Percentiles rank a stretch among this genome's conserved stretches.
phyloP scores from a whole-genome alignment of 2,113 vertebrate species.

The Hemiscyllium ocellatum region DNA sequence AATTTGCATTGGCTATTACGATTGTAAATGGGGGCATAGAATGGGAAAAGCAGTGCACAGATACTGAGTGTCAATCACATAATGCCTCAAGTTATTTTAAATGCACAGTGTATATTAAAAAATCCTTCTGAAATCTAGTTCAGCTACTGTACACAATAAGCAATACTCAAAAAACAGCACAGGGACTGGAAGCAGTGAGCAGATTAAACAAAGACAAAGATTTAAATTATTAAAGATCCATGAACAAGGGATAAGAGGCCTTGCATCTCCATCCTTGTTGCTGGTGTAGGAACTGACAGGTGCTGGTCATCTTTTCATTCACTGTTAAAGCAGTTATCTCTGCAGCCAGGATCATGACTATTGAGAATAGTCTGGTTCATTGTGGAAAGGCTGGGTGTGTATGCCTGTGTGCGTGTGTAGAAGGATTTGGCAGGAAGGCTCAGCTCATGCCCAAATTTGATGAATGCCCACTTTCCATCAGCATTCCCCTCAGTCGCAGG shows the following conservation, averaged over 20 bases:
- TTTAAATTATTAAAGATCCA: not conserved
- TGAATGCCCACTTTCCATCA: no score
- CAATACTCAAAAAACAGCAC: not conserved
- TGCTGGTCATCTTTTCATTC: not conserved
- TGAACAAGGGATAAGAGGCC: not conserved
- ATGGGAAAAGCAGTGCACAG: no score
- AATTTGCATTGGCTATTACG: not conserved
- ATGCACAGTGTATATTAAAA: not conserved
- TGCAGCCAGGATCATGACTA: not conserved
- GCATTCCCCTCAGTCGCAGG: not conserved
- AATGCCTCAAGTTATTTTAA: not conserved
- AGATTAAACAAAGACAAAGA: not conserved
- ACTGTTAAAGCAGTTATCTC: not conserved
- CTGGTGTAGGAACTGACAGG: not conserved
- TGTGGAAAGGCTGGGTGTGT: not conserved
- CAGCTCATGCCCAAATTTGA: not conserved
- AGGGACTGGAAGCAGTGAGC: not conserved
- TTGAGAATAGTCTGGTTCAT: not conserved
- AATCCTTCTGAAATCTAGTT: not conserved
- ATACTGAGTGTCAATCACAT: not conserved
- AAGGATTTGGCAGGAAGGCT: not conserved
- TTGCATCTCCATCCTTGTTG: no score
- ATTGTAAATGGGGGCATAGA: not conserved
- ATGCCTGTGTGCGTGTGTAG: no score
- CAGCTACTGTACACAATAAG: not conserved